A percentile compares a stretch with the other conserved stretches of the same genome.
Evolutionary conservation across 2,888 invertebrate species (phyloP).

Genomic region (Tiliacea aurago): DNA sequence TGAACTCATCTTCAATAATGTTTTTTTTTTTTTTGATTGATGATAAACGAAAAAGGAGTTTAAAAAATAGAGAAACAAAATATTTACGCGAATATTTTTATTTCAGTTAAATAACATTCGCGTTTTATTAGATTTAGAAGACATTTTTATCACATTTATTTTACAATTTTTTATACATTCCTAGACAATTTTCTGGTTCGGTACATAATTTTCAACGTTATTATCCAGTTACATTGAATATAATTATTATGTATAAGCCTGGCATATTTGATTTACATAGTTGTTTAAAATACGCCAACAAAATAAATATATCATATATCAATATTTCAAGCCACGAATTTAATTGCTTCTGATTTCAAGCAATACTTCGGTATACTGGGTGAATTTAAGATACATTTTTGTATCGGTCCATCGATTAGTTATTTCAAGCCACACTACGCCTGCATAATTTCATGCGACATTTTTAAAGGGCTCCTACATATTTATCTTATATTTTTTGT

Average conservation of each 20-base stretch:
- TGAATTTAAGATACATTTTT: background rate
- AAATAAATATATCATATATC: background rate
- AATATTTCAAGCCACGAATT: conserved; percentile 3
- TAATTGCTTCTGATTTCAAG: background rate
- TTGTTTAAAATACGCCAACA: background rate
- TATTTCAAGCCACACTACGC: conserved; percentile 7
- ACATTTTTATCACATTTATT: conserved; percentile 61
- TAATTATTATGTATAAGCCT: background rate
- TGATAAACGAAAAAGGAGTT: conserved; percentile 10
- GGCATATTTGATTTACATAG: conserved; percentile 22
- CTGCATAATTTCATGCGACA: conserved; percentile 5
- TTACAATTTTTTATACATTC: conserved; percentile 43
- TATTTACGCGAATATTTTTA: conserved; percentile 58
- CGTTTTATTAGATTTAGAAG: conserved; percentile 41
- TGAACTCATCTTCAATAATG: conserved; percentile 50
- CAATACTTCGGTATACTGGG: background rate
- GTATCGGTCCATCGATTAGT: background rate
- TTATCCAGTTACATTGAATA: background rate
- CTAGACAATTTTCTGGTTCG: conserved; percentile 28
- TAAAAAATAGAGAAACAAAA: conserved; percentile 47
- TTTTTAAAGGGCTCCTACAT: background rate
- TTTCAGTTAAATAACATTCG: conserved; percentile 56
- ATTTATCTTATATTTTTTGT: background rate
- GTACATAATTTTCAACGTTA: conserved; percentile 10
- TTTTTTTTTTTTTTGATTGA: background rate